Evolutionary conservation across 2,888 invertebrate genomes (phyloP).

Genomic region (Harpalus rubripes): DNA sequence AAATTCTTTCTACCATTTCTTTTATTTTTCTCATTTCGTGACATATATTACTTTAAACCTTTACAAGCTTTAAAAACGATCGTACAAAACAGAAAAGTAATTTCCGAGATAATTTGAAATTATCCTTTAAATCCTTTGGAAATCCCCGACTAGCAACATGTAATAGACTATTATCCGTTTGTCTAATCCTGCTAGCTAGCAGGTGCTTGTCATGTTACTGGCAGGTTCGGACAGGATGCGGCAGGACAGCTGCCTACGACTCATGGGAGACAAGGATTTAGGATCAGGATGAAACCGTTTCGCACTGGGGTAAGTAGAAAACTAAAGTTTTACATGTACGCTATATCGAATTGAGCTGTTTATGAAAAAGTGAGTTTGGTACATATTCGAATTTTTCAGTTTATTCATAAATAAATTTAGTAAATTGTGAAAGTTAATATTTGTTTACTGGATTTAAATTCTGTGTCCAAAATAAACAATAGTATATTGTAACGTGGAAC

Average conservation of each 20-base stretch:
- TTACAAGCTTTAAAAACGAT: slow-evolving; percentile 8
- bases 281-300: not conserved
- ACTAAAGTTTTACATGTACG: not conserved
- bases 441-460: not conserved
- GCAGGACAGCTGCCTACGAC: not conserved
- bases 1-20: not conserved
- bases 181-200: slow-evolving; percentile 26
- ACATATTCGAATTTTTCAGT: not conserved
- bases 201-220: slow-evolving; percentile 26
- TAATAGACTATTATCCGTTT: slow-evolving; percentile 49
- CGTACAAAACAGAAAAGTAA: slow-evolving; percentile 18
- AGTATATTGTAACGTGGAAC: too few relatives aligned
- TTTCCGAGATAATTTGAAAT: slow-evolving; percentile 37
- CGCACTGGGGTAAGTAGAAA: not conserved
- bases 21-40: not conserved
- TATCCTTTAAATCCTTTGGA: slow-evolving; percentile 38
- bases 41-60: slow-evolving; percentile 2
- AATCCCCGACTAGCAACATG: slow-evolving; percentile 44
- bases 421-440: not conserved
- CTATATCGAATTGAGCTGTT: not conserved
- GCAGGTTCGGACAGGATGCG: not conserved
- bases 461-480: too few relatives aligned
- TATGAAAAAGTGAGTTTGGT: not conserved
- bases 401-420: not conserved
- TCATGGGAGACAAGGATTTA: too few relatives aligned